Evolutionary conservation across 2,888 invertebrate genomes (phyloP).

Genomic region (Oscheius sp.): DNA sequence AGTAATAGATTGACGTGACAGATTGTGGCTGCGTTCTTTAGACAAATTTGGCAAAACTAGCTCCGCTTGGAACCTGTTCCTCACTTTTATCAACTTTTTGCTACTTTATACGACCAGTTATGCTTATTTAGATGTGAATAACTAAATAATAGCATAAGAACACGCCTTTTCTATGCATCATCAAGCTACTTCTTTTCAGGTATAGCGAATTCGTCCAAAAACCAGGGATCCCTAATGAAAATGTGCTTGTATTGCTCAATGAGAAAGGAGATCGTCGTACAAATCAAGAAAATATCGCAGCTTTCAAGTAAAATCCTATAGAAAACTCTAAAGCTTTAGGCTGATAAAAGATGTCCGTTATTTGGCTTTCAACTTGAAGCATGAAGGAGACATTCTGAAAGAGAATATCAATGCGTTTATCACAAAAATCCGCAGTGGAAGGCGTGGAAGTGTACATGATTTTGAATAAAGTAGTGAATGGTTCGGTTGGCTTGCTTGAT

Average conservation of each 20-base stretch:
- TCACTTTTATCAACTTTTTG: too few relatives aligned
- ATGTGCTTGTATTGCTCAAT: conserved; percentile 26
- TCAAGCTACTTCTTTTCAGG: too few relatives aligned
- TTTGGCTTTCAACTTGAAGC: conserved; percentile 22
- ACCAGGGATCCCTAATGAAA: conserved; percentile 3
- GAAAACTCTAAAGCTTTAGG: neutral
- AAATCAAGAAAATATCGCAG: conserved; percentile 26
- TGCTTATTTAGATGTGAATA: too few relatives aligned
- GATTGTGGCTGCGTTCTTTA: too few relatives aligned
- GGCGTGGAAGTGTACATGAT: too few relatives aligned
- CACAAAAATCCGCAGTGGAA: neutral
- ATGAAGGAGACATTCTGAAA: conserved; percentile 27
- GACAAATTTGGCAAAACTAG: too few relatives aligned
- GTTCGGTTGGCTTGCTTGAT: conserved; percentile 1
- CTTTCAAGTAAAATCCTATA: conserved; percentile 22
- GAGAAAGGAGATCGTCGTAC: conserved; percentile 30
- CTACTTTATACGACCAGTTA: too few relatives aligned
- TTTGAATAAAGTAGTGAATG: conserved; percentile 7
- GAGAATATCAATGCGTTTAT: conserved; percentile 23
- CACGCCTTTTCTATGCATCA: too few relatives aligned
- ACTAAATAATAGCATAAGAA: too few relatives aligned
- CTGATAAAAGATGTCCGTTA: conserved; percentile 17
- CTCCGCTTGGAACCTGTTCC: too few relatives aligned
- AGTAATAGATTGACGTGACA: conserved; percentile 17
- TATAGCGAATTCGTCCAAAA: conserved; percentile 32